Percentiles rank a stretch among this genome's conserved stretches.
phyloP scores from a whole-genome alignment of 2,888 invertebrate species.

The Lathronympha strigana region DNA sequence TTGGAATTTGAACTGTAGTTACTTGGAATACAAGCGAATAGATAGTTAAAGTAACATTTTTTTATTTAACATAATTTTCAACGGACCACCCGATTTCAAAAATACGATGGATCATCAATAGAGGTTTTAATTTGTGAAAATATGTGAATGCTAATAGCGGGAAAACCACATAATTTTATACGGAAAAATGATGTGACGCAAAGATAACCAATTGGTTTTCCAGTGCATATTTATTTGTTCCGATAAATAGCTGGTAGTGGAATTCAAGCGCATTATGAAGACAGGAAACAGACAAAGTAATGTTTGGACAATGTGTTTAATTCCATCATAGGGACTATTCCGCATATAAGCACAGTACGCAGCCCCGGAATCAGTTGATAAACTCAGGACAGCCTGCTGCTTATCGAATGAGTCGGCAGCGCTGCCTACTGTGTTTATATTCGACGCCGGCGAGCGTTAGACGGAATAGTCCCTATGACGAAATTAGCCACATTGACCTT shows the following conservation, averaged over 20 bases:
- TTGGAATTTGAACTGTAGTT: background rate
- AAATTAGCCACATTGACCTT: too few species aligned
- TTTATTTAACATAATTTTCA: background rate
- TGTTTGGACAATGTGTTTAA: too few species aligned
- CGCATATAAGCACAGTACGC: too few species aligned
- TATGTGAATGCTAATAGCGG: background rate
- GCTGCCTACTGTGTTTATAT: too few species aligned
- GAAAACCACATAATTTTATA: slow-evolving; percentile 8
- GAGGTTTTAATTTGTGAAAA: background rate
- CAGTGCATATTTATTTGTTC: background rate
- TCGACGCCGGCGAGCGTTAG: too few species aligned
- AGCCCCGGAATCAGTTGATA: too few species aligned
- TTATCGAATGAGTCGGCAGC: too few species aligned
- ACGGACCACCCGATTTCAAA: slow-evolving; percentile 11
- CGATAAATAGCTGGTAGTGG: background rate
- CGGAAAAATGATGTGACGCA: slow-evolving; percentile 11
- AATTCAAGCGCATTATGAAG: background rate
- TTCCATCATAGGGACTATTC: too few species aligned
- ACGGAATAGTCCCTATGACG: too few species aligned
- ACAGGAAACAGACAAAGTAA: background rate
- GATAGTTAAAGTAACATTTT: background rate
- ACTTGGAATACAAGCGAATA: background rate
- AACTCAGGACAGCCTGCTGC: too few species aligned
- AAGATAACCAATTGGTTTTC: background rate
- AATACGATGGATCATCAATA: background rate